A percentile compares a stretch with the other conserved stretches of the same genome.
These are phyloP conservation scores for Notarius lentiginosus DNA, from an alignment of 2,113 vertebrate species.

Conservation along the genomic window DNA sequence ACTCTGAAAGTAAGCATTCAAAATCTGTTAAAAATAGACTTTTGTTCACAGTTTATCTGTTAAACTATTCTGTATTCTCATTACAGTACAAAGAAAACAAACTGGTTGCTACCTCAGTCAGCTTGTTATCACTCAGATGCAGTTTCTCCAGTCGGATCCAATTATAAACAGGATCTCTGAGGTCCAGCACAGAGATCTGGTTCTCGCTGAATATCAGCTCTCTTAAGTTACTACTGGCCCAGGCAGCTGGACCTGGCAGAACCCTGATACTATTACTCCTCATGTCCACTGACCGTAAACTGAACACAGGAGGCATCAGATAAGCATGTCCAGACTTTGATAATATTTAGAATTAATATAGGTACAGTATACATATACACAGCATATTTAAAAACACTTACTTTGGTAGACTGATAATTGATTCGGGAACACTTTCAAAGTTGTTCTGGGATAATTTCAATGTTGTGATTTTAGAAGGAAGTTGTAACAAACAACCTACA, in stretches of 20 bases:
- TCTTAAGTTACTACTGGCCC: constrained; percentile 85
- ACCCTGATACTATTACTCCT: constrained; percentile 79
- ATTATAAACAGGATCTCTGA: constrained; percentile 77
- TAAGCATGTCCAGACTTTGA: not conserved
- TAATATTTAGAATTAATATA: not conserved
- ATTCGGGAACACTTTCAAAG: constrained; percentile 78
- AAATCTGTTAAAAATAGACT: not conserved
- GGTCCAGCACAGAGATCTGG: constrained; percentile 79
- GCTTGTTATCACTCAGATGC: constrained; percentile 84
- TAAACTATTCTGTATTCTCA: not conserved
- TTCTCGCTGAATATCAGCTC: constrained; percentile 92
- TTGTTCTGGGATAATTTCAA: constrained; percentile 86
- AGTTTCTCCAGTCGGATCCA: constrained; percentile 93
- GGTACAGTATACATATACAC: not conserved
- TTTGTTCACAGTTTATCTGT: not conserved
- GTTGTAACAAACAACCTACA: constrained; percentile 76
- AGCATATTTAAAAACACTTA: constrained; percentile 68
- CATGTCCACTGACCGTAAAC: constrained; percentile 88
- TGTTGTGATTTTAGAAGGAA: constrained; percentile 81
- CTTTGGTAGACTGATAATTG: constrained; percentile 83
- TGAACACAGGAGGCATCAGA: constrained; percentile 54
- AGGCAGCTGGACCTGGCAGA: constrained; percentile 80
- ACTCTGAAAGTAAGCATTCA: not conserved
- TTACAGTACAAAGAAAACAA: not conserved
- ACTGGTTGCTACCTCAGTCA: constrained; percentile 79